Evolutionary conservation across 2,888 invertebrate species (phyloP), one percentile per base, ranked within the genome.

Genomic region (Melangyna quadrimaculata): DNA sequence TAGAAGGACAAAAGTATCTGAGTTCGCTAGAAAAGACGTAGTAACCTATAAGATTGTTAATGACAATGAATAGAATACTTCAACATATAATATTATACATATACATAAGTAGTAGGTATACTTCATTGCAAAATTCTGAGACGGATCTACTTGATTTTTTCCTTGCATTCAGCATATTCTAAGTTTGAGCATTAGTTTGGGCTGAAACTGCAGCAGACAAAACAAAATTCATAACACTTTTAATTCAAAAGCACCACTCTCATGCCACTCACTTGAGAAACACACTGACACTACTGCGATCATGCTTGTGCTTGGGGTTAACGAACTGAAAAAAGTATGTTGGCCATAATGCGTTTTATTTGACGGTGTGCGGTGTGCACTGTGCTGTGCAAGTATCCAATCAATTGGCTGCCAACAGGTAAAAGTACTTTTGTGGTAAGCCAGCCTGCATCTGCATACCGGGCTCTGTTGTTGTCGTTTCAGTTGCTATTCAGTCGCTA

Each of bases 291-390:
- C n/a, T n/a, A n/a, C n/a, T n/a, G n/a, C n/a, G n/a, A n/a, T n/a
- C n/a, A n/a, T 29, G 19, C 17, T 5, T 35, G n/a, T 35, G 65
- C 40, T 22, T 7, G 83, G 67, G 79, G 79, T 84, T 79, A 84
- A 75, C 72, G 79, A 72, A 84, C 84, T 67, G 27, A 75, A 75
- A 79, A 82, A 84, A 43, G 67, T 79, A 84, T 84, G 84, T 84
- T 84, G 79, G 61, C 71, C 71, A 79, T 79, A 79, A 84, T 72
- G 67, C 79, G 75, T 75, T 72, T 69, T 72, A 72, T 84, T 79
- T 84, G 53, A 67, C 70, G 48, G 61, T 67, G 48, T 35, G 51
- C 75, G 37, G 45, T 74, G n/a, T n/a, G n/a, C n/a, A n/a, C n/a
- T 67, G 48, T 35, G 51, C 75, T 29, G 45, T 74, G 53, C 59